Evolutionary conservation across 1,140 invertebrate species (phyloP).

Genomic region (Drosophila suzukii): DNA sequence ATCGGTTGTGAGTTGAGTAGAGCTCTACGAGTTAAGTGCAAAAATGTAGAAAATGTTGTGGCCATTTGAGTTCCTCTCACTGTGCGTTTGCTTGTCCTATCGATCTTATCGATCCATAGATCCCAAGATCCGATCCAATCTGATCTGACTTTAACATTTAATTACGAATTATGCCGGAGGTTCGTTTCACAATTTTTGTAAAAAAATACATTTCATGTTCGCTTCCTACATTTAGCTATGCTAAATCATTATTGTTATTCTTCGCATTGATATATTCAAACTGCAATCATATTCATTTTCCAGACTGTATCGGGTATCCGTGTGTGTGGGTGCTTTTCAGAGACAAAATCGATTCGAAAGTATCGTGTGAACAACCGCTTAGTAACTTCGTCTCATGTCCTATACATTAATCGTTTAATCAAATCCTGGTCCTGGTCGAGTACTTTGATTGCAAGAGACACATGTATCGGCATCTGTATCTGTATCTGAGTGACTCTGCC

Average conservation of each 20-base stretch:
- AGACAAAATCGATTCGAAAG: constrained; percentile 41
- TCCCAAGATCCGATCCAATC: constrained; percentile 31
- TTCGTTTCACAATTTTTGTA: constrained; percentile 77
- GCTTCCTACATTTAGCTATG: constrained; percentile 71
- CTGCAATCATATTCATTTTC: constrained; percentile 50
- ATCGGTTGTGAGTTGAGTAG: constrained; percentile 26
- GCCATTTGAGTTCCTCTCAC: constrained; percentile 38
- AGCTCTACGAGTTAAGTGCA: constrained; percentile 35
- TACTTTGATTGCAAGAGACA: constrained; percentile 25
- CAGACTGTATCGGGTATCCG: constrained; percentile 46
- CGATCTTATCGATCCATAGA: background rate
- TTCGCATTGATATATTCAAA: constrained; percentile 64
- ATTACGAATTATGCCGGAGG: constrained; percentile 75
- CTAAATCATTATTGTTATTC: constrained; percentile 76
- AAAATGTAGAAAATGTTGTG: constrained; percentile 62
- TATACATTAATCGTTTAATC: constrained; percentile 61
- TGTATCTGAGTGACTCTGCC: constrained; percentile 1
- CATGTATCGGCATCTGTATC: constrained; percentile 5
- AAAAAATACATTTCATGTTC: constrained; percentile 76
- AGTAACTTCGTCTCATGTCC: constrained; percentile 64
- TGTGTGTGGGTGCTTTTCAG: constrained; percentile 27
- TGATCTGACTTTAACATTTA: constrained; percentile 53
- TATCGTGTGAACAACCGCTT: constrained; percentile 66
- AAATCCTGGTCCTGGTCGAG: constrained; percentile 67
- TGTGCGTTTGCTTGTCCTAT: constrained; percentile 36